Base-by-base conservation (phyloP, 2,797 vertebrate genomes). In the Parauchenoglanis ngamensis region DNA sequence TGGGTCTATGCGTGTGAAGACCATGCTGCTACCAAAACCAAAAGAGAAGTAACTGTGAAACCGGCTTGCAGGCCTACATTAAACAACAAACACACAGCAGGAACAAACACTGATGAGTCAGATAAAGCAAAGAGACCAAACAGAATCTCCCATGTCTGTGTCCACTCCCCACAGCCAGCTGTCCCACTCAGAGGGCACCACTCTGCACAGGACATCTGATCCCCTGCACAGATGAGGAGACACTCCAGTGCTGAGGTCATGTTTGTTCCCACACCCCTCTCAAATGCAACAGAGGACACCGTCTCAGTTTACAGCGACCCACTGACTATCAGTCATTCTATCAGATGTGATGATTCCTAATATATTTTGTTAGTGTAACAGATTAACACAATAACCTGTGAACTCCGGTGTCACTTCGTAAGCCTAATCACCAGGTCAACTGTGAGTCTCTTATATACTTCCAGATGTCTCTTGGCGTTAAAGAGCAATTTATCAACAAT, bases 131-230 rank as follows among this genome's bases (percentile, higher is more conserved):
- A 84, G 65, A 89, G 61, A 72, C 31, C 19, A 84, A 83, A 52
- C 23, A 59, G 54, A 88, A 72, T 89, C 40, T 82, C 44, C 84
- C 84, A 86, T 31, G 63, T 87, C 81, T 87, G 49, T 65, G 52
- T 78, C 85, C 67, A 73, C 86, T 91, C 85, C 70, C 65, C 84
- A 90, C 88, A 93, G 90, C 90, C 90, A 92, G 91, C 90, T 91
- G 90, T 90, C 87, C 89, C 56, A 81, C 87, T 87, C 78, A 67
- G 68, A 80, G 78, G 52, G 70, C 44, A 68, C 70, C 63, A 49
- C 31, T 87, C 77, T 6, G 63, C 17, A 12, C 80, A 54, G 57
- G 91, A 89, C 90, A 92, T 84, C 87, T 86, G 91, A 92, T 89
- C 88, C 79, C 57, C 17, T 73, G 67, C 57, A 88, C 85, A 90